Evolutionary conservation across 2,797 vertebrate genomes (phyloP), one percentile per base, ranked within the genome.

Genomic region (Siniperca scherzeri): DNA sequence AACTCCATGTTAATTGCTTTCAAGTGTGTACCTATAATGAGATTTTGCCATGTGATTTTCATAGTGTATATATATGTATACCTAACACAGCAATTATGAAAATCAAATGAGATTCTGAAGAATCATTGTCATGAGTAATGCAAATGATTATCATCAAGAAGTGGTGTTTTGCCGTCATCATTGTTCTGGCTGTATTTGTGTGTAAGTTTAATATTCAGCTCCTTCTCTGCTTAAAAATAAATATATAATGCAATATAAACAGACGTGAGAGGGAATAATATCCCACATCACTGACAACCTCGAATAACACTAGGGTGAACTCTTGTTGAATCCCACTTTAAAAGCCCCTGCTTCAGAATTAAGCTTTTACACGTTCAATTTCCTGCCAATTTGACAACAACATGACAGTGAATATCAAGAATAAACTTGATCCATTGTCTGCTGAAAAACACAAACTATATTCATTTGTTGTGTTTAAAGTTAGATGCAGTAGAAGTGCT

Each of bases 241-340:
- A 94, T 94, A 94, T 93, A 95, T 93, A 93, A 93, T 77, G 88
- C 90, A 92, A 90, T 93, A 93, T 93, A 95, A 95, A 95, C 94
- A 95, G 95, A 96, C 94, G 94, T 96, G 94, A 93, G 94, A 90
- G 88, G 94, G 95, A 96, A 96, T 96, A 95, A 95, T 94, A 94
- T 94, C 87, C 87, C 91, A 85, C 95, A 95, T 95, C 92, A 87
- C 86, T 93, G 93, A 87, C 93, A 92, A 88, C 88, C 92, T 92
- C 85, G 81, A 91, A 92, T 92, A 96, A 92, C 94, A 93, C 93
- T 61, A 85, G 73, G 91, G 84, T 93, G 94, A 95, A 94, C 94
- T 93, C 90, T 90, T 83, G 92, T 91, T 89, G 87, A 91, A 91
- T 92, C 90, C 87, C 84, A 83, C 90, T 94, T 93, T 92, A 89